Evolutionary conservation across 2,888 invertebrate genomes (phyloP), one percentile per base, ranked within the genome.

Genomic region (Tachina fera): DNA sequence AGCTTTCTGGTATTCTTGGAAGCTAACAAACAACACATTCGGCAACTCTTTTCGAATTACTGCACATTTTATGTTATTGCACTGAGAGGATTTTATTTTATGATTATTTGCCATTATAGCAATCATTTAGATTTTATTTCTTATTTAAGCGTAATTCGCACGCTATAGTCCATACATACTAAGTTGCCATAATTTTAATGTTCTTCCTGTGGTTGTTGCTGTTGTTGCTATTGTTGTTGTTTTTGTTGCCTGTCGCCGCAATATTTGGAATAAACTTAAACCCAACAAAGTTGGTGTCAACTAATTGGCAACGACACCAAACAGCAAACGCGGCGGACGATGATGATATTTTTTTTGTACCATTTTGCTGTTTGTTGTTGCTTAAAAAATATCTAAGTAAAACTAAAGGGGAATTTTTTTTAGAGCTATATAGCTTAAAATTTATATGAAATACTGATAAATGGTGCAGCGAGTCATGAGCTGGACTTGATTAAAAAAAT

Each of bases 231-330:
- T 58, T 53, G 11, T 16, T 63, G 47, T 49, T 58, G 22, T 58
- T 63, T 56, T 53, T 77, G 58, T 63, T 51, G 63, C 10, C 6
- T 47, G 76, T 61, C 41, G 63, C 16, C 61, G 70, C 56, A 81
- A 51, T 47, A 63, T 19, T 51, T 68, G 67, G 45, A 75, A 63
- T 65, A 51, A 61, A 76, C 87, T 63, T 76, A 63, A 72, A 70
- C 79, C 31, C 71, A 68, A 56, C 71, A 68, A 56, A 79, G 83
- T 76, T 91, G 90, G 91, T 91, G 92, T 91, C 91, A 91, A 91
- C 91, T 90, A 91, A 91, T 91, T 91, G 91, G 91, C 91, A 91
- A 89, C 91, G 90, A 84, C 85, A 87, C 81, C 76, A 84, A 75
- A 86, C 81, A 84, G 80, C 77, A 80, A 84, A 83, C 60, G 67